Percentiles rank a stretch among this genome's conserved stretches.
phyloP scores from a whole-genome alignment of 2,888 invertebrate species.

The Chouioia cunea region DNA sequence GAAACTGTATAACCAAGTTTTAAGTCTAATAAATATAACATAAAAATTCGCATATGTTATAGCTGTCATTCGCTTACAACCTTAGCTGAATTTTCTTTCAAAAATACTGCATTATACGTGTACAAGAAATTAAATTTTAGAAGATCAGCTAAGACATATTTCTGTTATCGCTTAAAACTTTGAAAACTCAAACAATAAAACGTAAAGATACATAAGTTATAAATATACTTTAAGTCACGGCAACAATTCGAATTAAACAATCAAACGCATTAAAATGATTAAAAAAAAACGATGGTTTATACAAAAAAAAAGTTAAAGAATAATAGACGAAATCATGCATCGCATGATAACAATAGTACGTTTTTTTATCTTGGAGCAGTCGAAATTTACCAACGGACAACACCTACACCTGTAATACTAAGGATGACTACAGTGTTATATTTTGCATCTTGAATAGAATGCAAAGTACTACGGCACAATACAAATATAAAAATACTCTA shows the following conservation, averaged over 20 bases:
- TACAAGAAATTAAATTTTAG: slow-evolving; percentile 1
- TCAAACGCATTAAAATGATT: neutral
- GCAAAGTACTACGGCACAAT: slow-evolving; percentile 36
- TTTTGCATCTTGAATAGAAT: neutral
- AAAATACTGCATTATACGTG: slow-evolving; percentile 13
- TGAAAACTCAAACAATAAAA: too few relatives aligned
- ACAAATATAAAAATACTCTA: slow-evolving; percentile 25
- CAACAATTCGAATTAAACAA: slow-evolving; percentile 11
- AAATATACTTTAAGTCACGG: too few relatives aligned
- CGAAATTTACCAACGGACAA: too few relatives aligned
- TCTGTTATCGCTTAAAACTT: slow-evolving; percentile 1
- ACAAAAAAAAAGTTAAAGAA: too few relatives aligned
- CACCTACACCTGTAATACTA: neutral
- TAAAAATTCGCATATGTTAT: slow-evolving; percentile 30
- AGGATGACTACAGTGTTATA: neutral
- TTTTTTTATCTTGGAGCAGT: too few relatives aligned
- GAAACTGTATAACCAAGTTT: slow-evolving; percentile 39
- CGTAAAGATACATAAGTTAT: too few relatives aligned
- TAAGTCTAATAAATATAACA: slow-evolving; percentile 41
- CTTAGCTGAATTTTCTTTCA: neutral
- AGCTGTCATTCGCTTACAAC: slow-evolving; percentile 15
- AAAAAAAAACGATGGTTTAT: too few relatives aligned
- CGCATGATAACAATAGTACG: too few relatives aligned
- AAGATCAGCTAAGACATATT: slow-evolving; percentile 13
- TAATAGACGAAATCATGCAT: neutral